These are phyloP conservation scores for Acomys russatus DNA, from an alignment of 2,797 vertebrate genomes.

Conservation along the genomic window DNA sequence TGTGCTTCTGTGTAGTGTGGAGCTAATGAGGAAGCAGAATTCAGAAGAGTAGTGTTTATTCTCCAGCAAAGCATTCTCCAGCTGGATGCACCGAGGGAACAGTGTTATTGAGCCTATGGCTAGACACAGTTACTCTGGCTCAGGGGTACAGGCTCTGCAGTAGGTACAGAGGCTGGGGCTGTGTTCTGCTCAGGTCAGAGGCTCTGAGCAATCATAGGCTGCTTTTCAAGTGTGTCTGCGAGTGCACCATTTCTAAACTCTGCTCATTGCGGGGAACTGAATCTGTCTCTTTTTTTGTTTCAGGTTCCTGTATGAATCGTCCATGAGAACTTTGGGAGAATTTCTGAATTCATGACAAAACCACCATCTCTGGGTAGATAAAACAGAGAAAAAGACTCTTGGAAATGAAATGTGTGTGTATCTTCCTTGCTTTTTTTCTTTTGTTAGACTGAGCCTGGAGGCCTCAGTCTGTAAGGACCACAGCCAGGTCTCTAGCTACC, in stretches of 20 bases:
- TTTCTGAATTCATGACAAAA: conserved; percentile 89
- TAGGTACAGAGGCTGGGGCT: no score
- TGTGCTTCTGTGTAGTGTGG: neutral
- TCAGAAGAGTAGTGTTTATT: neutral
- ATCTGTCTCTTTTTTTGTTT: conserved; percentile 77
- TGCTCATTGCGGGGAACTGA: conserved; percentile 10
- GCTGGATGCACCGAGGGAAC: rapidly evolving
- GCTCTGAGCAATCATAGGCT: neutral
- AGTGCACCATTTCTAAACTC: neutral
- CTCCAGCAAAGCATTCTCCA: no score
- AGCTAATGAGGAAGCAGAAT: no score
- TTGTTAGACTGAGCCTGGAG: neutral
- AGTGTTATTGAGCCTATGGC: neutral
- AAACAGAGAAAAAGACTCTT: conserved; percentile 9
- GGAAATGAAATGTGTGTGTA: neutral
- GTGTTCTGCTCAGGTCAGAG: neutral
- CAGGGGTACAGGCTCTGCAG: neutral
- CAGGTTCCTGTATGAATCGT: conserved; percentile 93
- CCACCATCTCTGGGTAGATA: neutral
- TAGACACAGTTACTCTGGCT: no score
- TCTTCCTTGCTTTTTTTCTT: conserved; percentile 51
- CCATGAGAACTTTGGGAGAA: conserved; percentile 91
- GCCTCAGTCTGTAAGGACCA: neutral
- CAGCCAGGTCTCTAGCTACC: neutral
- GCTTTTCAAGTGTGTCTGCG: neutral